Evolutionary conservation across 2,888 invertebrate genomes (phyloP), one percentile per base, ranked within the genome.

Genomic region (Metacarcinus magister): DNA sequence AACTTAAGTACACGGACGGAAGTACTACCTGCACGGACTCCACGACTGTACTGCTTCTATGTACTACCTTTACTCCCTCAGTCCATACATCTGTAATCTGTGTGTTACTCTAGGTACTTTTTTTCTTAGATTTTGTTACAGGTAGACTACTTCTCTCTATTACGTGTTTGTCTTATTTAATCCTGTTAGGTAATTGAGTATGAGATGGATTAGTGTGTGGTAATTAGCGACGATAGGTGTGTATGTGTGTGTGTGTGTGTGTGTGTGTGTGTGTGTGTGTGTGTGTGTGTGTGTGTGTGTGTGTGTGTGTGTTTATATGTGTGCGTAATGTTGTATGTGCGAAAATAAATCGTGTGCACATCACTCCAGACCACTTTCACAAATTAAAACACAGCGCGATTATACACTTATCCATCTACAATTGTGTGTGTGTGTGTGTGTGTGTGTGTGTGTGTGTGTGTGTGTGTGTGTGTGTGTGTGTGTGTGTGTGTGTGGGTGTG

Each of bases 391-490:
- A 32, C 32, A 28, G 10, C 32, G 32, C 13, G 3, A 28, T 82
- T 19, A 82, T 82, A 28, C 82, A 13, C 28, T 82, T 82, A 82
- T 32, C 32, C 13, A 32, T 82, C 32, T 82, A 82, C 82, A 82
- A 82, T 3, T 82, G 82, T 32, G 32, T 82, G 32, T 82, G 82
- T 82, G 82, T 82, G 82, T 82, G 82, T 82, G 32, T 82, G 82
- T 82, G 82, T 82, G 82, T 82, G 82, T 82, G 82, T 82, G 82
- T 82, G 82, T 82, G 82, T 82, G 82, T 82, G 82, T 82, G 82
- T 82, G 82, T 82, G 82, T 82, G 82, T 75, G 75, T 75, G 75
- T 75, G 82, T 82, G 82, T 82, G 82, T 82, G 82, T 82, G 82
- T 82, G 82, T 82, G 82, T 82, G 82, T 82, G 82, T 82, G 82